Evolutionary conservation across 2,113 vertebrate species (phyloP), one percentile per base, ranked within the genome.

Genomic region (Carollia perspicillata): DNA sequence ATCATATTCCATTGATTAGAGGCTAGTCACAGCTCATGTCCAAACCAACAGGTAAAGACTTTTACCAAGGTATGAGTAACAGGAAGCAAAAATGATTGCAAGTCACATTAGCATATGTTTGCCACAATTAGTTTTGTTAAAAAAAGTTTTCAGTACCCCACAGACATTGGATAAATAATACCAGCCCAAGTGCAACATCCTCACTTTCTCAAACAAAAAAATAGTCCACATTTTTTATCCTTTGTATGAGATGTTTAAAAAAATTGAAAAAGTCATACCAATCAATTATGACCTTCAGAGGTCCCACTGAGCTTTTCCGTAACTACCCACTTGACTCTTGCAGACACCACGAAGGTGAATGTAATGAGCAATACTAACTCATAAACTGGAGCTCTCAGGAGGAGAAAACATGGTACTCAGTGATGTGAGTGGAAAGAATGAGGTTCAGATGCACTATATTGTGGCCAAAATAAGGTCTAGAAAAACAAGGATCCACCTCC

Each of bases 151-250:
- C 16, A 84, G 55, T 44, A 49, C 2, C 2, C 4, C 51, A 83
- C 22, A 58, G 33, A 10, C 51, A 23, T 9, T 91, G 23, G 8
- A 10, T 75, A 51, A 93, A 26, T 22, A 86, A 35, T 35, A 47
- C 2, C n/a, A 10, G 9, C 9, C 12, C 23, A 72, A 30, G 23
- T 2, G n/a, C 17, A 13, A 2, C 1, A 42, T 72, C 10, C 2
- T 1, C 4, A 33, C 35, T 74, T 28, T 14, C 30, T 65, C 37
- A 42, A 37, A 84, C 49, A 51, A 18, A 42, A 85, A 4, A 66
- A 5, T 23, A 65, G 5, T 83, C 26, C 84, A 40, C 2, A 30
- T 89, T 85, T 79, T 10, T 47, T 49, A 65, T 83, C 0, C 9
- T 4, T 79, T 23, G 4, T 23, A 28, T 22, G n/a, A 94, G 33